Conservation (phyloP, 2,888 invertebrate genomes). For the Lycaena phlaeas region DNA sequence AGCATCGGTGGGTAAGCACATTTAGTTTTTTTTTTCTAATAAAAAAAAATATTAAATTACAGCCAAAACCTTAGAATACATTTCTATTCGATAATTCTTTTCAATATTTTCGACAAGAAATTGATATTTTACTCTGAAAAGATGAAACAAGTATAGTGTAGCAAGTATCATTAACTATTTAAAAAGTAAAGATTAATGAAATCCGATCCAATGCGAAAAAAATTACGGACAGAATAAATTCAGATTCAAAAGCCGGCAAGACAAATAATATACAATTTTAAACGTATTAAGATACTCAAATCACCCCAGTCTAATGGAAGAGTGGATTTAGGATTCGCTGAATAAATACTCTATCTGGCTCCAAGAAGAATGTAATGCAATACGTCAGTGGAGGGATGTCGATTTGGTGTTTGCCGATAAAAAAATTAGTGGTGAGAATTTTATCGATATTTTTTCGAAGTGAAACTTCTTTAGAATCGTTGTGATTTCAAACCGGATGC, state of each 20-base stretch:
- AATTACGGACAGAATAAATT: not conserved
- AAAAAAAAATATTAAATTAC: too few species aligned
- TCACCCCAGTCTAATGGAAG: not conserved
- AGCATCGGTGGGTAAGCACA: too few species aligned
- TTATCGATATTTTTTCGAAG: not conserved
- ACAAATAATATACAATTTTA: slow-evolving; percentile 8
- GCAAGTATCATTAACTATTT: too few species aligned
- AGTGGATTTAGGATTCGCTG: slow-evolving; percentile 3
- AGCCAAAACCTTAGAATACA: too few species aligned
- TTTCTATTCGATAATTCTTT: too few species aligned
- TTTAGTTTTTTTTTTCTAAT: too few species aligned
- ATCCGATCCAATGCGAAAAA: not conserved
- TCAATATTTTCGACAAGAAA: too few species aligned
- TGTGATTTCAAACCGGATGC: too few species aligned
- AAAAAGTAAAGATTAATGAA: not conserved
- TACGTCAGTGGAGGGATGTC: slow-evolving; percentile 1
- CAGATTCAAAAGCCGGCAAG: not conserved
- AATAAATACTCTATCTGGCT: slow-evolving; percentile 4
- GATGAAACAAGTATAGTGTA: too few species aligned
- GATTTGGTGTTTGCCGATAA: slow-evolving; percentile 6
- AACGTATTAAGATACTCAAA: slow-evolving; percentile 2
- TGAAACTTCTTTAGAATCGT: too few species aligned
- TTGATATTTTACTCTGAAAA: not conserved
- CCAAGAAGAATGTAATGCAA: not conserved
- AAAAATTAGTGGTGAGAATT: not conserved